Evolutionary conservation across 2,888 invertebrate genomes (phyloP).

Genomic region (Toxonevra muliebris): DNA sequence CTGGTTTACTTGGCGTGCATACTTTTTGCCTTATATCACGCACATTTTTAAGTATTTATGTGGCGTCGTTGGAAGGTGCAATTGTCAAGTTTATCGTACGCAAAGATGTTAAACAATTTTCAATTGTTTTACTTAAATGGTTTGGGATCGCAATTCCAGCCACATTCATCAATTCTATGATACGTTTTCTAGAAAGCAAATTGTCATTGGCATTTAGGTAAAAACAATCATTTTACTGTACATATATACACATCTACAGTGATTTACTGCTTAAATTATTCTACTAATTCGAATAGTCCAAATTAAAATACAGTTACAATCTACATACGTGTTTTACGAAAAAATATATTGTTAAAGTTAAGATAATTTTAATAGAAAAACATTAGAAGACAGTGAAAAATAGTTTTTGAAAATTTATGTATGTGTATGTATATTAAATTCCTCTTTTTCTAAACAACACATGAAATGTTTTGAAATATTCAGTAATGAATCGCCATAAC

Average conservation of each 20-base stretch:
- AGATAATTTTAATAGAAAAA: no score
- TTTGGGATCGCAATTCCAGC: conserved; percentile 95
- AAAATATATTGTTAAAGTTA: no score
- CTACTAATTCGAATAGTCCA: no score
- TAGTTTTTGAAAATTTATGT: no score
- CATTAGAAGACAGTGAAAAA: no score
- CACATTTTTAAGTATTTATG: conserved; percentile 98
- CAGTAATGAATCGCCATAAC: no score
- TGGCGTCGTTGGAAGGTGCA: conserved; percentile 93
- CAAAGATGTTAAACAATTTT: conserved; percentile 82
- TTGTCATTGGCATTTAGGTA: conserved; percentile 89
- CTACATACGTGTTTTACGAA: no score
- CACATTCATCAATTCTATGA: conserved; percentile 97
- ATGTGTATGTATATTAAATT: no score
- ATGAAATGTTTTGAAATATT: no score
- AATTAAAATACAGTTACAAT: no score
- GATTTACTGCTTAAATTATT: no score
- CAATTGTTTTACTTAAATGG: conserved; percentile 86
- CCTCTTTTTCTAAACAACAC: no score
- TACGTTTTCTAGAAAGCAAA: conserved; percentile 91
- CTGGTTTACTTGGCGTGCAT: conserved; percentile 82
- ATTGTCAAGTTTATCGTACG: conserved; percentile 94
- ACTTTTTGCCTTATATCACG: conserved; percentile 88
- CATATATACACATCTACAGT: not conserved
- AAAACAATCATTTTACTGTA: conserved; percentile 35